Base-by-base conservation (phyloP, 1,140 invertebrate genomes). In the Drosophila serrata region DNA sequence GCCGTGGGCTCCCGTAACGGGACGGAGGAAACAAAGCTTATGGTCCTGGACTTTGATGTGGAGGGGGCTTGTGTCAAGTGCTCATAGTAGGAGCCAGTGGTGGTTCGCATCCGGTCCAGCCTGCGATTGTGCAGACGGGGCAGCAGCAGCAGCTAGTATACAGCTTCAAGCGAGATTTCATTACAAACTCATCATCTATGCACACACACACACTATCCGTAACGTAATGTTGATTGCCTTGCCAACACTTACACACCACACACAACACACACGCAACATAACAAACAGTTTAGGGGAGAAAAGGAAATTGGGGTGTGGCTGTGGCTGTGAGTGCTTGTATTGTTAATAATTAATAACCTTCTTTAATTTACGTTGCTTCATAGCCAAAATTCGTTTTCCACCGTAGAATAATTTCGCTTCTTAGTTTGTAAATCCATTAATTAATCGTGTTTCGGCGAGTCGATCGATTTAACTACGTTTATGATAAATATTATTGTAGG, bases 1-100 rank as follows among this genome's bases (percentile, higher is more conserved):
- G 99, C 99, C 1, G 98, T 99, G 4, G 99, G 99, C 49, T 99
- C 98, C 81, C 95, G 99, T 12, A 99, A 99, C 92, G 98, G 98
- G 24, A 99, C 98, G 1, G 99, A 99, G 93, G 99, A 99, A 93
- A 99, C 99, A 0, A 99, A 99, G 93, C 95, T 99, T 9, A 95
- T 99, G 70, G 98, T 99, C 12, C 94, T 99, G 55, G 98, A 99
- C 93, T 99, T 99, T 94, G 98, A 99, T 93, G 96, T 97, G 43
- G 97, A 98, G 65, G 94, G 94, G 37, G 94, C 94, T 27, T 95
- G 94, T 90, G 92, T 93, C 45, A 94, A 94, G 86, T 95, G 94
- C 63, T 93, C 92, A 91, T 93, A 92, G 90, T 74, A 88, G 70
- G 63, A 68, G 75, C 56, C 40, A 33, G 45, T 63, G 72, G 37